These are phyloP conservation scores for Plusia festucae DNA, from an alignment of 2,888 invertebrate genomes.

Conservation along the genomic window DNA sequence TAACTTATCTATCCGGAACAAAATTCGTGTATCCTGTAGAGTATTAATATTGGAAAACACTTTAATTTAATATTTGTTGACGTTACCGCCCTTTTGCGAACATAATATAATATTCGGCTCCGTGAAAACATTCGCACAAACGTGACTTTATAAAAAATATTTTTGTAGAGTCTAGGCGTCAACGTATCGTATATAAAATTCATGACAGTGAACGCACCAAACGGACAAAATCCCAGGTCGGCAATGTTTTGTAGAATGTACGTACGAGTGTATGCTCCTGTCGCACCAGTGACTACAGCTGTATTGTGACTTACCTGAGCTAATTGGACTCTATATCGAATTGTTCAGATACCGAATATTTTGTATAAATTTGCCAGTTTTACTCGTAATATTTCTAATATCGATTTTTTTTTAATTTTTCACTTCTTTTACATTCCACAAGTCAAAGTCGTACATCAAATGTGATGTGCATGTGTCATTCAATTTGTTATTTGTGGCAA, in stretches of 20 bases:
- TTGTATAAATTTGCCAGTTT: neutral
- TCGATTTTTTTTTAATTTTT: too few relatives aligned
- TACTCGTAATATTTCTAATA: neutral
- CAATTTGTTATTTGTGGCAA: neutral
- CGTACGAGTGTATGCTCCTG: too few relatives aligned
- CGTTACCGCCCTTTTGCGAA: slow-evolving; percentile 1
- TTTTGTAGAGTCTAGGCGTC: slow-evolving; percentile 1
- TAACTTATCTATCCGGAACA: neutral
- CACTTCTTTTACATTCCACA: too few relatives aligned
- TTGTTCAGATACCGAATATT: slow-evolving; percentile 3
- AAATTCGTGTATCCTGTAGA: neutral
- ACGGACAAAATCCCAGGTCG: slow-evolving; percentile 3
- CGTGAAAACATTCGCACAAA: slow-evolving; percentile 1
- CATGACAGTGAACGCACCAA: slow-evolving; percentile 4
- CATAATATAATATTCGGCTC: slow-evolving; percentile 1
- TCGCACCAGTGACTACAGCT: slow-evolving; percentile 1
- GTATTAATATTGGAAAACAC: neutral
- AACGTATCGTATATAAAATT: neutral
- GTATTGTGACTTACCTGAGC: neutral
- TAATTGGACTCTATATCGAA: neutral
- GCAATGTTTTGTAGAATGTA: neutral
- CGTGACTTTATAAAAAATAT: slow-evolving; percentile 4
- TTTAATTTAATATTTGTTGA: neutral
- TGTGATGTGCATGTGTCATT: neutral
- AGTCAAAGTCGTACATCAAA: too few relatives aligned